phyloP scores from a whole-genome alignment of 2,113 vertebrate species.

The Microtus montanus region DNA sequence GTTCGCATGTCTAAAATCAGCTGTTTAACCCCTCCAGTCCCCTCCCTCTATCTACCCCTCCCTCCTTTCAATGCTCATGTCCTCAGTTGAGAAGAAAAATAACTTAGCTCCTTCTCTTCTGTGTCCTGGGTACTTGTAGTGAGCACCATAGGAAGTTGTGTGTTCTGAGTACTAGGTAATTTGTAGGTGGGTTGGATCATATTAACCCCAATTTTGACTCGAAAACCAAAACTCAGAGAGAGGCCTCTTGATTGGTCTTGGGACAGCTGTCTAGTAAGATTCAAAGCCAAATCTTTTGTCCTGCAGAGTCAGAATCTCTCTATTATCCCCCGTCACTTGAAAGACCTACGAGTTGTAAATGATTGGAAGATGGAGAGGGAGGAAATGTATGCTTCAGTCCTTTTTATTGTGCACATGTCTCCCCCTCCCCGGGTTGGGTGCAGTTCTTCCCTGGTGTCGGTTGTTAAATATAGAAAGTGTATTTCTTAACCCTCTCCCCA shows the following conservation, averaged over 20 bases:
- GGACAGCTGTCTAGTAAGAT: background rate
- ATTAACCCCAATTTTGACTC: slow-evolving; percentile 13
- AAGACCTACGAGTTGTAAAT: background rate
- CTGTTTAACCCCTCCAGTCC: background rate
- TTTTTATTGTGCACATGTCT: background rate
- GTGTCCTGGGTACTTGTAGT: background rate
- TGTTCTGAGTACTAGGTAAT: background rate
- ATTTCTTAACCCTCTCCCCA: background rate
- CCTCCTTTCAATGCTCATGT: background rate
- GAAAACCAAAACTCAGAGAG: slow-evolving; percentile 42
- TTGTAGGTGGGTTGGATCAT: background rate
- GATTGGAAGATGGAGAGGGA: background rate
- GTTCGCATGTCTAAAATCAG: background rate
- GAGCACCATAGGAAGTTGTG: background rate
- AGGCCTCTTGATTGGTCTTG: background rate
- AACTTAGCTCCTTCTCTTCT: slow-evolving; percentile 18
- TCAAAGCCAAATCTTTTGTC: background rate
- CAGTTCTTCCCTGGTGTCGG: background rate
- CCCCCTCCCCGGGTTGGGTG: background rate
- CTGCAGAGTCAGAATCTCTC: slow-evolving; percentile 34
- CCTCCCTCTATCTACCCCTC: background rate
- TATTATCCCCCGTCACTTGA: background rate
- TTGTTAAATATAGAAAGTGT: background rate
- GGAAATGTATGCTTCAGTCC: background rate
- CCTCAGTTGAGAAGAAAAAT: background rate